Base-by-base conservation (phyloP, 2,888 invertebrate genomes). In the Meganola albula region DNA sequence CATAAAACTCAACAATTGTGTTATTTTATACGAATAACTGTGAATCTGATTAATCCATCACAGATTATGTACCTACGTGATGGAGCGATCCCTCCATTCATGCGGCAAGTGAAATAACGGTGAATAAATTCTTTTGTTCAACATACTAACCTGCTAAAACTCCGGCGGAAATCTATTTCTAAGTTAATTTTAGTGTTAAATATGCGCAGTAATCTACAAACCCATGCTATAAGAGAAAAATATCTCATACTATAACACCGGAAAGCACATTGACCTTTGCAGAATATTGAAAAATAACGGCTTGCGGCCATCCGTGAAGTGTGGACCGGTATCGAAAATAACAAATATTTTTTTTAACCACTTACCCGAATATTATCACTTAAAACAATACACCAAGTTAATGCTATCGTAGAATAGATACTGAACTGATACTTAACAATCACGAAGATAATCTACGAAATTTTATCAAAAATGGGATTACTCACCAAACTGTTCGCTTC, bases 221-320 rank as follows among this genome's bases (percentile, higher is more conserved):
- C 56, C 59, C 60, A 59, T 65, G 54, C 47, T 53, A 59, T 59
- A 53, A 48, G 40, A 53, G 49, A 49, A 49, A 48, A 46, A 50
- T 43, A 53, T 53, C 53, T 63, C 59, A 49, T 61, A 60, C 61
- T 64, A 63, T 60, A 54, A 44, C 55, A 58, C 47, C 60, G 47
- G 8, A n/a, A 55, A 63, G 83, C 79, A 49, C 83, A 76, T 66
- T 83, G 83, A 84, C 83, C 83, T 67, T 59, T 55, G 54, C 43
- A 53, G 63, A 68, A 77, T 79, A 71, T 80, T 77, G 68, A 82
- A 84, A 82, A 82, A 74, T 84, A 84, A 84, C 83, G 83, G 83
- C 77, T 58, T 57, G 50, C 46, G 37, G 41, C 47, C 48, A 42
- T 48, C 54, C 20, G 20, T 7, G n/a, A 41, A 36, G 43, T 42